phyloP scores from a whole-genome alignment of 2,888 invertebrate species.

The Pemphredon lugubris region DNA sequence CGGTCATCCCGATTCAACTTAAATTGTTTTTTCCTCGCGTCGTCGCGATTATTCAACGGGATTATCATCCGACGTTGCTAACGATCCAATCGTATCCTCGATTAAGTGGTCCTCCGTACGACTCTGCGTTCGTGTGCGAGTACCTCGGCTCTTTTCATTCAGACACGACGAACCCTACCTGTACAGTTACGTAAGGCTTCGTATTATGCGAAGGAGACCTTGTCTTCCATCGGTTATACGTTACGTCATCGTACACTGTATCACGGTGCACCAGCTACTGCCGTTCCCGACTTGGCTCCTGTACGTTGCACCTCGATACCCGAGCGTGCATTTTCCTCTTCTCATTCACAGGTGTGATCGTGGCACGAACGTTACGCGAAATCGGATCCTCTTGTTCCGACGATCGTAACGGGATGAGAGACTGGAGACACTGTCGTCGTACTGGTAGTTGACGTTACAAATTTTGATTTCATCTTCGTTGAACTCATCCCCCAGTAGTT shows the following conservation, averaged over 20 bases:
- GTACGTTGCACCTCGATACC: no score
- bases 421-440: no score
- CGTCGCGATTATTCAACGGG: neutral
- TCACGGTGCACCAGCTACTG: conserved; percentile 35
- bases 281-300: conserved; percentile 5
- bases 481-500: no score
- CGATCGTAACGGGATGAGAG: no score
- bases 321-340: no score
- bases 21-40: neutral
- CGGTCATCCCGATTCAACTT: no score
- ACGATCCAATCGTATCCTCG: conserved; percentile 19
- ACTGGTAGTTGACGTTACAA: no score
- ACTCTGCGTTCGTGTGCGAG: neutral
- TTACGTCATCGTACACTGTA: conserved; percentile 50
- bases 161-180: conserved; percentile 39
- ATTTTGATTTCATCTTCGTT: no score
- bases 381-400: no score
- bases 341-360: no score
- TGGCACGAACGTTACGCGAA: no score
- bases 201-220: conserved; percentile 64
- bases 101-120: neutral
- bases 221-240: conserved; percentile 55
- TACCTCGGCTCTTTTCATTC: conserved; percentile 40
- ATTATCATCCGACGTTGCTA: neutral
- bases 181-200: conserved; percentile 60